Conservation (phyloP, 2,113 vertebrate species). For the Xenopus borealis region DNA sequence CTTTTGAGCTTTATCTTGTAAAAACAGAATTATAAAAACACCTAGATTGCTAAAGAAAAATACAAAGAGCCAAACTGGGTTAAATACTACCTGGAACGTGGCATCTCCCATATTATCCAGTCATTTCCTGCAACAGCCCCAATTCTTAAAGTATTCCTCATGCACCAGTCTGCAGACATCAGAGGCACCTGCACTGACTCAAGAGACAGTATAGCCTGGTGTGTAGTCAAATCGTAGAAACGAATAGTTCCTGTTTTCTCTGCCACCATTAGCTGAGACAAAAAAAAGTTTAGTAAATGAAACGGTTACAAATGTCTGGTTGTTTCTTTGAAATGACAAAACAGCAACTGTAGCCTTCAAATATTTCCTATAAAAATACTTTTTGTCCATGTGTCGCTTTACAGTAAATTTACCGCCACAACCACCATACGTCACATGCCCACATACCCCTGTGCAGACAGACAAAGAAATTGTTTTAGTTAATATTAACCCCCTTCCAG, state of each 20-base stretch:
- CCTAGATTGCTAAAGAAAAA: too few species aligned
- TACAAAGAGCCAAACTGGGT: slow-evolving; percentile 41
- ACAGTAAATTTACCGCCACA: too few species aligned
- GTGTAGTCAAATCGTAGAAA: slow-evolving; percentile 88
- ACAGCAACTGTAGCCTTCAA: too few species aligned
- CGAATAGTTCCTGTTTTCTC: slow-evolving; percentile 90
- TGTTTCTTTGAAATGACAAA: too few species aligned
- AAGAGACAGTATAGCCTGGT: slow-evolving; percentile 91
- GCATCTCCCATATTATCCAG: slow-evolving; percentile 96
- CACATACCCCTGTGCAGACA: too few species aligned
- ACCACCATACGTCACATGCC: too few species aligned
- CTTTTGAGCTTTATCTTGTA: not conserved
- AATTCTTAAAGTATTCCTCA: slow-evolving; percentile 88
- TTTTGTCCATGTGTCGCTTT: too few species aligned
- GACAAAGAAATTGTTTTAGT: too few species aligned
- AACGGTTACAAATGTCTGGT: slow-evolving; percentile 4
- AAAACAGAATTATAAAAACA: not conserved
- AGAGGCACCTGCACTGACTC: slow-evolving; percentile 83
- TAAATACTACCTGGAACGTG: slow-evolving; percentile 81
- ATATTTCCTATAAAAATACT: not conserved
- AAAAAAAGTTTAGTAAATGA: slow-evolving; percentile 16
- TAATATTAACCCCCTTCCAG: too few species aligned
- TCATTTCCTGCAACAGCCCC: slow-evolving; percentile 91
- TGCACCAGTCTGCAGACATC: slow-evolving; percentile 94
- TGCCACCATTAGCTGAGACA: slow-evolving; percentile 86